Evolutionary conservation across 2,888 invertebrate genomes (phyloP).

Genomic region (Byasa hedistus): DNA sequence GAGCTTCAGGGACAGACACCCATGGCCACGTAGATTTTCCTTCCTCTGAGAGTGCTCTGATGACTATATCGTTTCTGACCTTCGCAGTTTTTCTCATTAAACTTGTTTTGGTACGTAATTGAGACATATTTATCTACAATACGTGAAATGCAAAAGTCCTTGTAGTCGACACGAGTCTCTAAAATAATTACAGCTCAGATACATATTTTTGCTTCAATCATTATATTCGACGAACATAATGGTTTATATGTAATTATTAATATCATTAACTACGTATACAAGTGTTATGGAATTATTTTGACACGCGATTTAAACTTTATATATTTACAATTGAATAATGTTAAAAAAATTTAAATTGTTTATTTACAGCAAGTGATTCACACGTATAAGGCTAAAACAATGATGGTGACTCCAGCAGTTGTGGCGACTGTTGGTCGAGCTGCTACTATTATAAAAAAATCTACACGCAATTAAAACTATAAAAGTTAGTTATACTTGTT

Average conservation of each 20-base stretch:
- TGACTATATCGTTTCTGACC: constrained; percentile 91
- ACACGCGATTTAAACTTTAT: too few relatives aligned
- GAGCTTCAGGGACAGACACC: constrained; percentile 40
- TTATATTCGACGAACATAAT: too few relatives aligned
- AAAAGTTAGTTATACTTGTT: background rate
- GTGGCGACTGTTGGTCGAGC: constrained; percentile 63
- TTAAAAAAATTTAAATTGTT: background rate
- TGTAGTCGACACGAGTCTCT: too few relatives aligned
- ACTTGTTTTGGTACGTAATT: constrained; percentile 83
- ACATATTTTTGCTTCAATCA: too few relatives aligned
- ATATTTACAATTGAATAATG: background rate
- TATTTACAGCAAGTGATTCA: constrained; percentile 83
- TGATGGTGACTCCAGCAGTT: constrained; percentile 71
- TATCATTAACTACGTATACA: too few relatives aligned
- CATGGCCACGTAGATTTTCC: constrained; percentile 86
- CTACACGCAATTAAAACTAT: constrained; percentile 12
- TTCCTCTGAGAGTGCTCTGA: constrained; percentile 88
- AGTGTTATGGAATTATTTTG: too few relatives aligned
- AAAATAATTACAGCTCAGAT: too few relatives aligned
- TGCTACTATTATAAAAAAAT: constrained; percentile 30
- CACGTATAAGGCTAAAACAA: constrained; percentile 81
- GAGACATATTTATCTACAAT: too few relatives aligned
- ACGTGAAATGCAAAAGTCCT: too few relatives aligned
- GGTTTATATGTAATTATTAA: too few relatives aligned
- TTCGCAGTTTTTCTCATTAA: constrained; percentile 92